These are phyloP conservation scores for Anguilla marmorata DNA, from an alignment of 2,797 vertebrate species.

Conservation along the genomic window DNA sequence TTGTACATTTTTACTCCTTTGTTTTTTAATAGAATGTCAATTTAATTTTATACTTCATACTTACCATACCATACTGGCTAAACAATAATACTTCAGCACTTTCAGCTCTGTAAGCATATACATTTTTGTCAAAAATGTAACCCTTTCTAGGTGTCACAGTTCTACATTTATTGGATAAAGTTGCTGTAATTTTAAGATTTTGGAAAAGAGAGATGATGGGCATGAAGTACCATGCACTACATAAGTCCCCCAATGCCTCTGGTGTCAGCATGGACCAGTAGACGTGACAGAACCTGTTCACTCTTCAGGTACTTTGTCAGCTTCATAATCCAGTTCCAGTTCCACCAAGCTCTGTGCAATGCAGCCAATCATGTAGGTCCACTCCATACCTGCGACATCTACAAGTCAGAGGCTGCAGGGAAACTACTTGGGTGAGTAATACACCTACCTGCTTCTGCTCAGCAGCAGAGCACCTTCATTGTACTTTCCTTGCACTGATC, in stretches of 20 bases:
- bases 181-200: background rate
- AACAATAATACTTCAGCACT: no score
- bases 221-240: background rate
- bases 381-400: conserved; percentile 92
- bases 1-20: no score
- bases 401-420: conserved; percentile 85
- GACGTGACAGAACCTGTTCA: background rate
- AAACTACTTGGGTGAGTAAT: conserved; percentile 81
- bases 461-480: background rate
- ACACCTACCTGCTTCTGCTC: no score
- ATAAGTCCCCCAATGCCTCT: background rate
- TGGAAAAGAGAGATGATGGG: background rate
- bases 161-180: background rate
- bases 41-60: no score
- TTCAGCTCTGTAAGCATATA: no score
- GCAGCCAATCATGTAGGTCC: conserved; percentile 76
- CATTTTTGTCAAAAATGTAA: no score
- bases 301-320: conserved; percentile 89
- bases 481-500: background rate
- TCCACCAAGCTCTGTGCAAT: conserved; percentile 87
- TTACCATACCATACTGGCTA: no score
- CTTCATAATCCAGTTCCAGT: conserved; percentile 98
- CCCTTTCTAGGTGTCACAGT: background rate
- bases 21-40: no score
- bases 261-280: background rate